Conservation (phyloP, 1,140 invertebrate genomes). For the Meteorus sp. region DNA sequence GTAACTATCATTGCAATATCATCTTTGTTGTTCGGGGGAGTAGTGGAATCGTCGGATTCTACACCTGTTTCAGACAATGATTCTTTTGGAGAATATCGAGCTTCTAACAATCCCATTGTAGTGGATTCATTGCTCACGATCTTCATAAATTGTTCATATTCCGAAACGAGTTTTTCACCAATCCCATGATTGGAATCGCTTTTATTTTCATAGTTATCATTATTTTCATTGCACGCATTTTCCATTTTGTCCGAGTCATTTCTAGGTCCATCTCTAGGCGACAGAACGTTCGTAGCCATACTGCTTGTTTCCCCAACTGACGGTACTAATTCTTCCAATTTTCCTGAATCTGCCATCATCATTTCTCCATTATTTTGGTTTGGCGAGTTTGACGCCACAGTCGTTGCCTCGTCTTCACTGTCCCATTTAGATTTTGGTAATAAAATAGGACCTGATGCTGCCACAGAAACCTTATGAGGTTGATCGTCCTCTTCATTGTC, state of each 20-base stretch:
- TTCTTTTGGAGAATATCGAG: conserved; percentile 7
- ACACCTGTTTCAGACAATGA: neutral
- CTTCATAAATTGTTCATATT: conserved; percentile 58
- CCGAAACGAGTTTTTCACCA: conserved; percentile 51
- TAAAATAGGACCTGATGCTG: conserved; percentile 28
- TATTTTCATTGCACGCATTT: conserved; percentile 21
- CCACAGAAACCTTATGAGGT: neutral
- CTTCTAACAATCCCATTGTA: neutral
- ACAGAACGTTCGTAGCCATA: conserved; percentile 11
- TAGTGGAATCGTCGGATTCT: neutral
- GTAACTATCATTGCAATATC: neutral
- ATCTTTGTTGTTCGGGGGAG: neutral
- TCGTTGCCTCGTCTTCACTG: conserved; percentile 43
- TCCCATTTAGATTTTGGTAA: conserved; percentile 55
- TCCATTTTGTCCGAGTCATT: conserved; percentile 22
- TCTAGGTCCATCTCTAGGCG: conserved; percentile 12
- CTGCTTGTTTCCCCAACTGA: conserved; percentile 8
- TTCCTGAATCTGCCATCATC: conserved; percentile 13
- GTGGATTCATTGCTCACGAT: conserved; percentile 45
- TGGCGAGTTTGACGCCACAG: neutral
- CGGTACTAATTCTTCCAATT: conserved; percentile 14
- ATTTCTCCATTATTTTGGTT: conserved; percentile 4
- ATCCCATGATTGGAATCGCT: neutral
- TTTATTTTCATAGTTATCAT: conserved; percentile 18
- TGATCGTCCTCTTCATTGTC: neutral